These are phyloP conservation scores for Gephyroberyx darwinii DNA, from an alignment of 2,797 vertebrate species.

Conservation along the genomic window DNA sequence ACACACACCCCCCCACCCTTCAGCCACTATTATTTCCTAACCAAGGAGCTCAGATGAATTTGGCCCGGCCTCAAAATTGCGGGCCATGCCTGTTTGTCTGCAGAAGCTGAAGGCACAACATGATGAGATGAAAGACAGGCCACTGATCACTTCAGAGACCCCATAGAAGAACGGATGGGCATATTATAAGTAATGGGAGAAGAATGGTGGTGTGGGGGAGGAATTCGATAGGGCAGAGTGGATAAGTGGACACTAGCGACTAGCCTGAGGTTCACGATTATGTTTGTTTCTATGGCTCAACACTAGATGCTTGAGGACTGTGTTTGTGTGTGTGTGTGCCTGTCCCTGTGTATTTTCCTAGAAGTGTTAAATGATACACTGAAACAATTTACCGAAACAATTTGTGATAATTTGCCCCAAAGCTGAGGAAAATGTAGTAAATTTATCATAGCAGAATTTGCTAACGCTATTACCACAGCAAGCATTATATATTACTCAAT, in stretches of 20 bases:
- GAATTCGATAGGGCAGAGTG: slow-evolving; percentile 38
- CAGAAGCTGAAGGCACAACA: slow-evolving; percentile 14
- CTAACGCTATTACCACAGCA: background rate
- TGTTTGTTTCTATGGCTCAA: slow-evolving; percentile 36
- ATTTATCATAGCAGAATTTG: too few species aligned
- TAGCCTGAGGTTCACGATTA: slow-evolving; percentile 37
- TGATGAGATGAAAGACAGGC: slow-evolving; percentile 30
- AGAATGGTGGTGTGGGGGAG: slow-evolving; percentile 27
- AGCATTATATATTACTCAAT: background rate
- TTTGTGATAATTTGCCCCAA: too few species aligned
- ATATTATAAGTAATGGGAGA: slow-evolving; percentile 38
- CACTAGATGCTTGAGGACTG: slow-evolving; percentile 1
- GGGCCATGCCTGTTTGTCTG: background rate
- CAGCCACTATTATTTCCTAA: slow-evolving; percentile 18
- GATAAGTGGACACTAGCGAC: slow-evolving; percentile 40
- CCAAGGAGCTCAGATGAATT: slow-evolving; percentile 23
- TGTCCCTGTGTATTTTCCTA: slow-evolving; percentile 20
- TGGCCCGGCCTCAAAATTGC: slow-evolving; percentile 6
- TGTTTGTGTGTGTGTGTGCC: slow-evolving; percentile 8
- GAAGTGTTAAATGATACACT: slow-evolving; percentile 11
- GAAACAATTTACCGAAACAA: too few species aligned
- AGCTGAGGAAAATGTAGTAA: too few species aligned
- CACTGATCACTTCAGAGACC: slow-evolving; percentile 24
- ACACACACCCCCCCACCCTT: background rate
- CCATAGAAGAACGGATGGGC: slow-evolving; percentile 20